Evolutionary conservation across 2,113 vertebrate genomes (phyloP).

Genomic region (Aegypius monachus): DNA sequence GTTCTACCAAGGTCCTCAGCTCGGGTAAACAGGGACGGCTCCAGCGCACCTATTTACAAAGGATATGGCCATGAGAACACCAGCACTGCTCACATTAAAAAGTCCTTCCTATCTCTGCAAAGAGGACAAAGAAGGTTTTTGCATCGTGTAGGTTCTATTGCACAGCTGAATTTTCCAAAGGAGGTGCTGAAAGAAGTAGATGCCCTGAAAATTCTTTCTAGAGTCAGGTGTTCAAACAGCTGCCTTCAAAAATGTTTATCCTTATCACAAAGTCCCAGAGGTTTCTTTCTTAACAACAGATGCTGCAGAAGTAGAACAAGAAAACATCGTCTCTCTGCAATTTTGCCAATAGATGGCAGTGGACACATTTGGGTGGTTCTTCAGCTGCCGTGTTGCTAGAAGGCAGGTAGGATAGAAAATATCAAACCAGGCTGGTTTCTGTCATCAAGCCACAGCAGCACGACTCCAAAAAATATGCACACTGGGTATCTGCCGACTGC

Average conservation of each 20-base stretch:
- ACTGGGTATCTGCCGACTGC: accelerated
- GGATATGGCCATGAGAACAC: neutral
- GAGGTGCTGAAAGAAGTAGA: neutral
- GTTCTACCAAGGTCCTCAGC: neutral
- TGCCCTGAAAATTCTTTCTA: neutral
- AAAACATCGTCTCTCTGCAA: neutral
- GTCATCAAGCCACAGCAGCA: neutral
- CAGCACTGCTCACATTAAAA: neutral
- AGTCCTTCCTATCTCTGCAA: neutral
- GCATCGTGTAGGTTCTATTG: accelerated
- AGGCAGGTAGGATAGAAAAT: neutral
- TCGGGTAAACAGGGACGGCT: neutral
- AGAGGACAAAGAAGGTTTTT: neutral
- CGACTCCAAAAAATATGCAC: neutral
- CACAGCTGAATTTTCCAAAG: neutral
- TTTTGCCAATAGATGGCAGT: constrained; percentile 47
- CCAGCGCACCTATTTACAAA: neutral
- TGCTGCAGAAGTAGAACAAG: neutral
- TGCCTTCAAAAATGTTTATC: neutral
- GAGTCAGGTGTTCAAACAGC: neutral
- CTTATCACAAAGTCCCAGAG: neutral
- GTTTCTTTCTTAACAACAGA: neutral
- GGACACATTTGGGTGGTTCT: neutral
- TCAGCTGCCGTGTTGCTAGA: neutral
- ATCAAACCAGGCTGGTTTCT: neutral